These are phyloP conservation scores for Leptinotarsa rubiginosa DNA, from an alignment of 2,888 invertebrate genomes.

Conservation along the genomic window DNA sequence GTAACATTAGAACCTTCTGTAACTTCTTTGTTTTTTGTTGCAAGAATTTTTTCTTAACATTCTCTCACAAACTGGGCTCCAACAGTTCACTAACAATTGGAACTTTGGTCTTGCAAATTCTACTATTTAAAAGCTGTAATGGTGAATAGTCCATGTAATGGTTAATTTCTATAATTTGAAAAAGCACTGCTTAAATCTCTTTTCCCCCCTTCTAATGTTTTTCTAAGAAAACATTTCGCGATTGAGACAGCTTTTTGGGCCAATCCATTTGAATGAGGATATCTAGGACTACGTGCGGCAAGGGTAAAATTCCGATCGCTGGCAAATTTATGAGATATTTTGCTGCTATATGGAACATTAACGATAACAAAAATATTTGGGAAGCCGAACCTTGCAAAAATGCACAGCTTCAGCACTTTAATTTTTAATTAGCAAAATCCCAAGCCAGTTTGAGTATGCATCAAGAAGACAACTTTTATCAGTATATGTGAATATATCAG, in stretches of 20 bases:
- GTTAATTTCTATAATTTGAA: conserved; percentile 4
- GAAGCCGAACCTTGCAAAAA: not conserved
- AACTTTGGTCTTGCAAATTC: conserved; percentile 3
- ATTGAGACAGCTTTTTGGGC: conserved; percentile 34
- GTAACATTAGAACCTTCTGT: not conserved
- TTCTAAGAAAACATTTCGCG: conserved; percentile 23
- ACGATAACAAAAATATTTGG: not conserved
- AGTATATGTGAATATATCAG: conserved; percentile 33
- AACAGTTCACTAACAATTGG: not conserved
- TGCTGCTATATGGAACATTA: conserved; percentile 11
- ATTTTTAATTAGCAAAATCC: conserved; percentile 35
- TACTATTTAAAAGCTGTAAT: not conserved
- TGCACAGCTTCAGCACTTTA: conserved; percentile 23
- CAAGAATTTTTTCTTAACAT: not conserved
- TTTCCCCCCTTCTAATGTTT: not conserved
- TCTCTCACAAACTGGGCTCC: not conserved
- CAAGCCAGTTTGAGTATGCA: conserved; percentile 46
- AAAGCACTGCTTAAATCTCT: not conserved
- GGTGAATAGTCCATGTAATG: not conserved
- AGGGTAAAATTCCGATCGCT: conserved; percentile 38
- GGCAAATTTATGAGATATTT: no score
- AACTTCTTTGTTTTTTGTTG: not conserved
- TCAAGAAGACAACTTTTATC: not conserved
- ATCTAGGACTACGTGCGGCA: not conserved
- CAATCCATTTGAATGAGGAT: conserved; percentile 38